Base-by-base conservation (phyloP, 2,113 vertebrate genomes). In the Oenanthe melanoleuca region DNA sequence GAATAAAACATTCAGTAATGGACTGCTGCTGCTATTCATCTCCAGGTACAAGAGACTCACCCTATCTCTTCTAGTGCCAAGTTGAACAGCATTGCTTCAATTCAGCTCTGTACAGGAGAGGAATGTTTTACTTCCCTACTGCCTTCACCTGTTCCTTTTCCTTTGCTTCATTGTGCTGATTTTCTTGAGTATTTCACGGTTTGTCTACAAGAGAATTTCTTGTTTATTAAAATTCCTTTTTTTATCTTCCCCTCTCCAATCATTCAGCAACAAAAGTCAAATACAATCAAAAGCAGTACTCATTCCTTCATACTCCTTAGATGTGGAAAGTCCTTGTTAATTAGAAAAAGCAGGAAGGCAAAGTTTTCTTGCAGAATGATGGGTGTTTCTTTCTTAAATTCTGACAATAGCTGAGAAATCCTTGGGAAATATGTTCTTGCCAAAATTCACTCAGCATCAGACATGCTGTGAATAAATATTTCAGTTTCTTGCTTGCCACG, bases 331-430 rank as follows among this genome's bases (percentile, higher is more conserved):
- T 56, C 52, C 17, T 69, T 78, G 38, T 75, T 93, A 96, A 94
- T 94, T 94, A 64, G 80, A 88, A 96, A 79, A 93, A 92, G 69
- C 57, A 93, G 80, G 50, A 79, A 81, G 56, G 28, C 56, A 65
- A 93, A 83, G 9, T 88, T 96, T 88, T 90, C 60, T 90, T 24
- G 6, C n/a, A 60, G 75, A 83, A 60, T 67, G 42, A 80, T 83
- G 88, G n/a, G 22, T 83, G 34, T 89, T 97, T 88, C 89, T 94
- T 83, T 88, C 57, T 63, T 80, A 72, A 86, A 71, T 84, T 88
- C 52, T 88, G 79, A 90, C 93, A 95, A 92, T 83, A 92, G 92
- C 73, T 75, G 75, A 90, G 79, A 94, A 93, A 80, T 83, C 80
- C 53, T 94, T 90, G 82, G 70, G 80, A 94, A 93, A 90, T 45